Evolutionary conservation across 2,888 invertebrate genomes (phyloP).

Genomic region (Phymatocera aterrima): DNA sequence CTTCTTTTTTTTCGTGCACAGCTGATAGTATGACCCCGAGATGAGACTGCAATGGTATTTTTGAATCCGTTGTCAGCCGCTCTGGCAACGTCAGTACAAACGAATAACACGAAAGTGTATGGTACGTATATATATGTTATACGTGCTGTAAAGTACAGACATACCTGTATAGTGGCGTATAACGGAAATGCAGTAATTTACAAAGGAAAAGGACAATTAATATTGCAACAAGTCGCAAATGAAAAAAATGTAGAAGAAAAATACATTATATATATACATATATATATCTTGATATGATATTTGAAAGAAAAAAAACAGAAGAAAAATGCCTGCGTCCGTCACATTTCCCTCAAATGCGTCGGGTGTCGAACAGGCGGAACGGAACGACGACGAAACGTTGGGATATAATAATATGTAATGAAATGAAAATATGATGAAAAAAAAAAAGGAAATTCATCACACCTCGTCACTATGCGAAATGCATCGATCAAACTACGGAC

Average conservation of each 20-base stretch:
- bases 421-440: too few relatives aligned
- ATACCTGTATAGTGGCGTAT: not conserved
- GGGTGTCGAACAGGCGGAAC: not conserved
- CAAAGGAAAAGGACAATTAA: slow-evolving; percentile 23
- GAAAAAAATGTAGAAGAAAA: not conserved
- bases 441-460: too few relatives aligned
- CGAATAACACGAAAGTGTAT: not conserved
- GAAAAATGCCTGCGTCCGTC: too few relatives aligned
- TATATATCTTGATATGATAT: too few relatives aligned
- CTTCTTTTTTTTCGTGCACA: slow-evolving; percentile 68
- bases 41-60: slow-evolving; percentile 40
- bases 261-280: not conserved
- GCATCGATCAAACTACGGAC: too few relatives aligned
- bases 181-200: not conserved
- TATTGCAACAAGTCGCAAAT: not conserved
- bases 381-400: not conserved
- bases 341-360: too few relatives aligned
- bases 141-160: too few relatives aligned
- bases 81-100: slow-evolving; percentile 5
- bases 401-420: too few relatives aligned
- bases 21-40: slow-evolving; percentile 70
- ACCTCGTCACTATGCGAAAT: too few relatives aligned
- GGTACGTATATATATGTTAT: too few relatives aligned
- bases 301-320: too few relatives aligned
- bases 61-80: not conserved